Conservation (phyloP, 2,888 invertebrate genomes). For the Gymnocheta viridis region DNA sequence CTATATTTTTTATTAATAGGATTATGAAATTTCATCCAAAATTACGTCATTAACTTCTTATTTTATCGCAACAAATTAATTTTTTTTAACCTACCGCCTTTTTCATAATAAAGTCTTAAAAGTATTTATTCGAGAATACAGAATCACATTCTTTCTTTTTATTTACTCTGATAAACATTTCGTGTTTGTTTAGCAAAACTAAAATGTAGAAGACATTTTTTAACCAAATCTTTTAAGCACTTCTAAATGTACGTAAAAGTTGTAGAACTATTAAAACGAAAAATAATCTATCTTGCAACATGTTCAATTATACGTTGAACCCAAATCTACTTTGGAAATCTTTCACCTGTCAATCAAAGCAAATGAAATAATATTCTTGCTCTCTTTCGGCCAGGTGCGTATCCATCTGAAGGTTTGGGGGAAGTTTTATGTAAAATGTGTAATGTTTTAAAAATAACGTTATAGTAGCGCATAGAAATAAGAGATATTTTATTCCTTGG, state of each 20-base stretch:
- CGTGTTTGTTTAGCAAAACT: not conserved
- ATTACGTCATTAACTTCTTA: too few relatives aligned
- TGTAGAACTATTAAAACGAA: not conserved
- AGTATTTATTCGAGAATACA: not conserved
- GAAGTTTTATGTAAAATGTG: too few relatives aligned
- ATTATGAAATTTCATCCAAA: too few relatives aligned
- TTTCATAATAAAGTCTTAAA: not conserved
- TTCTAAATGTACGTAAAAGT: not conserved
- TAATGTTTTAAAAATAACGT: too few relatives aligned
- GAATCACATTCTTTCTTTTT: not conserved
- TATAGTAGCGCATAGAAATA: too few relatives aligned
- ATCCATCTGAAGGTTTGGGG: too few relatives aligned
- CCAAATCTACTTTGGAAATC: constrained; percentile 14
- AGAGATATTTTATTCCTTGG: too few relatives aligned
- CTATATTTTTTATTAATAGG: too few relatives aligned
- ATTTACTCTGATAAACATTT: not conserved
- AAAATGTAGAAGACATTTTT: too few relatives aligned
- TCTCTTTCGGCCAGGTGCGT: too few relatives aligned
- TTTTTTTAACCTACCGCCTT: not conserved
- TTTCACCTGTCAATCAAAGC: constrained; percentile 53
- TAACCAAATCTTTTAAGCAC: not conserved
- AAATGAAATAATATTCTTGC: constrained; percentile 4
- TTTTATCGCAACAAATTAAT: too few relatives aligned
- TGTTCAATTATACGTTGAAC: constrained; percentile 26
- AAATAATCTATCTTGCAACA: not conserved